phyloP scores from a whole-genome alignment of 37 sponge, comb jelly and placozoan genomes.

The Diacarnus erythraeanus region DNA sequence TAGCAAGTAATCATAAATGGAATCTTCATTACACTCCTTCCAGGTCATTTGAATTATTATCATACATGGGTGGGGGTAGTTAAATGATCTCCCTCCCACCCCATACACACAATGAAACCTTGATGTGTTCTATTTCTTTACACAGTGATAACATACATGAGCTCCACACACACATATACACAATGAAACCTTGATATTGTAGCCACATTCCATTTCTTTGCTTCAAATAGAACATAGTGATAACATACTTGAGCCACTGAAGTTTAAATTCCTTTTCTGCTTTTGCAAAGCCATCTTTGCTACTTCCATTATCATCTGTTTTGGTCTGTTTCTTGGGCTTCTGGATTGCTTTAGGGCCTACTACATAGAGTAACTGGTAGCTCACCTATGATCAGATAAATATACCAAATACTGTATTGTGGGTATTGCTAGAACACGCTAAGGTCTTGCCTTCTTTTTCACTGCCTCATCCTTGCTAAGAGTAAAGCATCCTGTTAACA shows the following conservation, averaged over 20 bases:
- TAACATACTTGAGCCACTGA: conserved; percentile 61
- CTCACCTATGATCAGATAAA: conserved; percentile 27
- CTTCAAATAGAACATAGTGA: conserved; percentile 9
- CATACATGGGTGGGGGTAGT: too few species aligned
- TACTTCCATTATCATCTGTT: background rate
- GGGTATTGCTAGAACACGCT: background rate
- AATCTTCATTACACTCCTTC: too few species aligned
- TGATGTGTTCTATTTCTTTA: background rate
- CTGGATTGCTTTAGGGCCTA: conserved; percentile 44
- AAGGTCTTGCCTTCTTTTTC: conserved; percentile 50
- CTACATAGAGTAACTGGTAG: conserved; percentile 54
- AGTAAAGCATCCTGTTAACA: conserved; percentile 53
- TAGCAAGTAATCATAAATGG: too few species aligned
- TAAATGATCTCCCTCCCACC: too few species aligned
- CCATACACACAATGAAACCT: background rate
- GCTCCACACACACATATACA: background rate
- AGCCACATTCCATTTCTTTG: background rate
- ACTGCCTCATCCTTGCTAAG: conserved; percentile 48
- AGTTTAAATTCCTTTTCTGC: conserved; percentile 63
- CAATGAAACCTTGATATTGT: background rate
- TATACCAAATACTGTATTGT: background rate
- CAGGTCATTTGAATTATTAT: too few species aligned
- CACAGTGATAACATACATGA: background rate
- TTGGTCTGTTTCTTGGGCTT: background rate
- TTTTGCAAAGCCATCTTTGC: conserved; percentile 3